Evolutionary conservation across 2,888 invertebrate genomes (phyloP).

Genomic region (Rotaria socialis): DNA sequence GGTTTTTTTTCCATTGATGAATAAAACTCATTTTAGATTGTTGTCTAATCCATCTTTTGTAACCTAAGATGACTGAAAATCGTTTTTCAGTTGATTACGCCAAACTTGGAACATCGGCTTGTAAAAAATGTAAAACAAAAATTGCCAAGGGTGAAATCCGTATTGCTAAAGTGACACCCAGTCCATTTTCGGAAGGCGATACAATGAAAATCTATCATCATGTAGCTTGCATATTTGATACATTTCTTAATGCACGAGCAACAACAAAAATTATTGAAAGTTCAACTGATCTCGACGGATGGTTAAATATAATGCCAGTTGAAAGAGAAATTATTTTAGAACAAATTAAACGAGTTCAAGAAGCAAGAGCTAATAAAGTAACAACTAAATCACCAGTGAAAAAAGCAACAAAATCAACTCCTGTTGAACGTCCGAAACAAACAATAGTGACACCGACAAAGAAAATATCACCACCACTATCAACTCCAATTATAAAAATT

Average conservation of each 20-base stretch:
- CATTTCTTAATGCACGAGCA: conserved; percentile 72
- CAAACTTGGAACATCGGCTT: conserved; percentile 74
- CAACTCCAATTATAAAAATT: too few relatives aligned
- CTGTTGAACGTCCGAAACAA: not conserved
- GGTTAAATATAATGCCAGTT: conserved; percentile 67
- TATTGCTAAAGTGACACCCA: conserved; percentile 72
- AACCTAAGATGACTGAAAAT: conserved; percentile 39
- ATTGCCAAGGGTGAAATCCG: conserved; percentile 71
- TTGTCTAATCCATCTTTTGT: not conserved
- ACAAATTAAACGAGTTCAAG: conserved; percentile 64
- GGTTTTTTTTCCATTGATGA: not conserved
- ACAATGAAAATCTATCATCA: conserved; percentile 78
- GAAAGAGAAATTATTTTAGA: conserved; percentile 68
- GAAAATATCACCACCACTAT: not conserved
- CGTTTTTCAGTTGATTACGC: conserved; percentile 66
- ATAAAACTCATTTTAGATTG: not conserved
- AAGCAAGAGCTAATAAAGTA: conserved; percentile 39
- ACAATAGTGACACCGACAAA: not conserved
- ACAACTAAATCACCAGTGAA: not conserved
- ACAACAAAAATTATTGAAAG: conserved; percentile 76
- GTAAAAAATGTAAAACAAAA: conserved; percentile 79
- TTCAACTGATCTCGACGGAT: conserved; percentile 74
- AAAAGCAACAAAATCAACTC: not conserved
- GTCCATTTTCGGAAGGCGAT: conserved; percentile 68
- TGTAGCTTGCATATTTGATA: conserved; percentile 73